Base-by-base conservation (phyloP, 2,888 invertebrate genomes). In the Drosophila colorata region DNA sequence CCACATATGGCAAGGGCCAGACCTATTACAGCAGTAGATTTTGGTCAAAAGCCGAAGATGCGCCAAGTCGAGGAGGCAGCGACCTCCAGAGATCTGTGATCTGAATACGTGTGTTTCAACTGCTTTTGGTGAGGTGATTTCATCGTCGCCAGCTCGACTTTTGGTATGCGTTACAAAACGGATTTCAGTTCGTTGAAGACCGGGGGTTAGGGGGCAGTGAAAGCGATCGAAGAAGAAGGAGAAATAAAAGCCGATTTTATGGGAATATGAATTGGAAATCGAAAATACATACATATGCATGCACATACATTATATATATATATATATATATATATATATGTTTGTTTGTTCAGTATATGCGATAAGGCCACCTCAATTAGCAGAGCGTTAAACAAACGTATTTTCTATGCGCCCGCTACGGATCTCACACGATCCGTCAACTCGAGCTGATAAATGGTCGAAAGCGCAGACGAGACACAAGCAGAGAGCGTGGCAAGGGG, bases 311-410 rank as follows among this genome's bases (percentile, higher is more conserved):
- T 8, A 8, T 8, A 8, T 4, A 9, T 31, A 9, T 31, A 9
- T 28, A 8, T 31, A 9, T 1, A 9, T 31, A 9, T 9, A 8
- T 31, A 28, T 8, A 9, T 28, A 31, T 31, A 4, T 0, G 3
- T 31, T 8, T 31, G 28, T 31, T 9, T 9, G 4, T 33, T 3
- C 11, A 33, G 11, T 2, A 40, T 18, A 31, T 41, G 41, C 66
- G 81, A 78, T 87, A 82, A 83, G 82, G 82, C 84, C 84, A 80
- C 70, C 65, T 84, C 74, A 83, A 83, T 83, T 87, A 83, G 80
- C 87, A 61, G 58, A 55, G 78, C 71, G 87, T 86, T 87, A 87
- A 80, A 67, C 58, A 64, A 81, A 78, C 70, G 66, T 77, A 47
- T 68, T 47, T 4, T 25, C 44, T 25, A 37, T 47, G 55, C 20